phyloP scores from a whole-genome alignment of 2,888 invertebrate genomes.

The Psylliodes chrysocephalus region DNA sequence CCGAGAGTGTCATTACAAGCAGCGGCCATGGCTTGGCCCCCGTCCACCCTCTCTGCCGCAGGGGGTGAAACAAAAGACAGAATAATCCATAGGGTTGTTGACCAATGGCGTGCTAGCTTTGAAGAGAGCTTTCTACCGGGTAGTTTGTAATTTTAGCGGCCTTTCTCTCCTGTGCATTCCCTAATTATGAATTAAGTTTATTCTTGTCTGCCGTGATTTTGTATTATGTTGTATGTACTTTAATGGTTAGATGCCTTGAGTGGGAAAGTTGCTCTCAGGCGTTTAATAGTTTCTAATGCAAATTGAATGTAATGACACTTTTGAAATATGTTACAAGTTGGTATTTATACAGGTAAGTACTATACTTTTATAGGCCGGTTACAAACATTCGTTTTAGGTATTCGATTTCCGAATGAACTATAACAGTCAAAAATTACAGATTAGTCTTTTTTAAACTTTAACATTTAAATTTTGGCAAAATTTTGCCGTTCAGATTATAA shows the following conservation, averaged over 20 bases:
- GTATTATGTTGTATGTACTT: not conserved
- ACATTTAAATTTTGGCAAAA: too few relatives aligned
- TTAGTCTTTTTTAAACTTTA: too few relatives aligned
- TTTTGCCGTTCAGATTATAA: too few relatives aligned
- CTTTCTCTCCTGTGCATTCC: not conserved
- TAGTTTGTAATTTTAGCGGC: conserved; percentile 37
- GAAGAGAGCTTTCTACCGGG: conserved; percentile 36
- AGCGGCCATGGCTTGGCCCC: conserved; percentile 61
- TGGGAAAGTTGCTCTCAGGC: too few relatives aligned
- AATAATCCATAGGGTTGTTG: conserved; percentile 65
- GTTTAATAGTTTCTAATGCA: too few relatives aligned
- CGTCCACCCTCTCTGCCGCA: conserved; percentile 51
- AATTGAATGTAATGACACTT: too few relatives aligned
- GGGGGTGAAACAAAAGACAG: conserved; percentile 65
- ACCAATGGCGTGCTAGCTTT: conserved; percentile 61
- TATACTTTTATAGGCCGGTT: too few relatives aligned
- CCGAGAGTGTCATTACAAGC: conserved; percentile 65
- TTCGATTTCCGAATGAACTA: too few relatives aligned
- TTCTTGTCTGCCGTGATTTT: conserved; percentile 5
- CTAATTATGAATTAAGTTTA: not conserved
- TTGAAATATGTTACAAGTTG: too few relatives aligned
- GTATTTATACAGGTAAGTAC: too few relatives aligned
- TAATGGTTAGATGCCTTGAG: not conserved
- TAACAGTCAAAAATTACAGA: too few relatives aligned
- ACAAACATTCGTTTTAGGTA: too few relatives aligned